Evolutionary conservation across 2,797 vertebrate genomes (phyloP).

Genomic region (Heliangelus exortis): DNA sequence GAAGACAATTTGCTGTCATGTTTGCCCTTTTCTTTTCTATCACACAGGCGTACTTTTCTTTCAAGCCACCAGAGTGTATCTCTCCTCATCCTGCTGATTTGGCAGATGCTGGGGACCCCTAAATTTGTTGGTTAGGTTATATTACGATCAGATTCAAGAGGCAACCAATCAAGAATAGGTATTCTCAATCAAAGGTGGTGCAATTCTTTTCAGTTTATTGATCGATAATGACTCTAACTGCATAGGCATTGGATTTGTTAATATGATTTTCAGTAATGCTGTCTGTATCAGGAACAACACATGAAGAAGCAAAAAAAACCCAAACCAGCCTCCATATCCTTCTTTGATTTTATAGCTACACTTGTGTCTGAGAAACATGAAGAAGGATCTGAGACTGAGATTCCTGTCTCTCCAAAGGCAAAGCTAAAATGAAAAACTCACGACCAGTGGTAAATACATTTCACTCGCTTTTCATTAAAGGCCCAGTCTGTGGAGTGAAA

Average conservation of each 20-base stretch:
- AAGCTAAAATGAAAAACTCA: not conserved
- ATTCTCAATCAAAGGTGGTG: slow-evolving; percentile 14
- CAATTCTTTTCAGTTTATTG: not conserved
- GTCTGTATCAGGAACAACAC: not conserved
- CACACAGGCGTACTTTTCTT: slow-evolving; percentile 6
- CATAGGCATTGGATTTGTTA: not conserved
- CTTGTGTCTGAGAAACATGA: not conserved
- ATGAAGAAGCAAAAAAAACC: not conserved
- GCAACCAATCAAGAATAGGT: not conserved
- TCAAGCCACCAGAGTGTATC: not conserved
- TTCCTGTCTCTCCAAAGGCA: not conserved
- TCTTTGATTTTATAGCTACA: not conserved
- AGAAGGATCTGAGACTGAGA: not conserved
- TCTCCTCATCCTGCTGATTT: slow-evolving; percentile 5
- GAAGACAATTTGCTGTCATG: not conserved
- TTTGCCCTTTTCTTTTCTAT: not conserved
- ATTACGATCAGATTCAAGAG: not conserved
- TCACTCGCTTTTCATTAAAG: not conserved
- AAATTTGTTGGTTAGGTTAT: not conserved
- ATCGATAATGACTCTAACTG: not conserved
- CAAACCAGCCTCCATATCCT: not conserved
- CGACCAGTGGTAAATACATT: not conserved
- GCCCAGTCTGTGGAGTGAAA: not conserved
- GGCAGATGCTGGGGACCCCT: not conserved
- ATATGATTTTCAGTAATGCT: not conserved